Base-by-base conservation (phyloP, 2,113 vertebrate species). In the Conger conger region DNA sequence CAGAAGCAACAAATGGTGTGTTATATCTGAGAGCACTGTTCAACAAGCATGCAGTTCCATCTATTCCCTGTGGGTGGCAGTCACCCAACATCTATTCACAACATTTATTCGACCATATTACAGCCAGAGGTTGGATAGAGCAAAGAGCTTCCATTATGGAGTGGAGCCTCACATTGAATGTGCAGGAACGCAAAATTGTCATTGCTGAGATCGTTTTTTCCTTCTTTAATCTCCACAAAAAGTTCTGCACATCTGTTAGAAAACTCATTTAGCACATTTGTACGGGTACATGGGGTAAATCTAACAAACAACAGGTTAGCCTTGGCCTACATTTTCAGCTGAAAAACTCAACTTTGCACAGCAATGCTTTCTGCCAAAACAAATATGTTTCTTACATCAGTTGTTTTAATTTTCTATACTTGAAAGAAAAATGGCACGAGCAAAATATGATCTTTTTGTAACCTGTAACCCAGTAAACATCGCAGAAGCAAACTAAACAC, bases 51-150 rank as follows among this genome's bases (percentile, higher is more conserved):
- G 86, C 37, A 89, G 78, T 89, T 85, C 79, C 37, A 27, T 20
- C 53, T 0, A 30, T 15, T 11, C 85, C 90, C 94, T 92, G 79
- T 30, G 90, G 93, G 88, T 89, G 92, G 91, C 92, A 93, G 90
- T 88, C 38, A n/a, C 0, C 84, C 15, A 60, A 63, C 89, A 84
- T 38, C 30, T 68, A 15, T 85, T 13, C 79, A 80, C 37, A n/a
- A n/a, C n/a, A n/a, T 50, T 36, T 16, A 11, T 9, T n/a, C 37
- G 30, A 73, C 37, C 20, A 38, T 33, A 40, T 23, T 2, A 20
- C 79, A 18, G n/a, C 73, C 35, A 76, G 35, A 30, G 18, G 37
- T 18, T 40, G 36, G 23, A 40, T 27, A 7, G 5, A 82, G 18
- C 3, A 33, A 76, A 83, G 76, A 33, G 16, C 68, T 77, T 63